Percentiles rank a stretch among this genome's conserved stretches.
Evolutionary conservation across 2,797 vertebrate species (phyloP).

Genomic region (Gallinago solitaria): DNA sequence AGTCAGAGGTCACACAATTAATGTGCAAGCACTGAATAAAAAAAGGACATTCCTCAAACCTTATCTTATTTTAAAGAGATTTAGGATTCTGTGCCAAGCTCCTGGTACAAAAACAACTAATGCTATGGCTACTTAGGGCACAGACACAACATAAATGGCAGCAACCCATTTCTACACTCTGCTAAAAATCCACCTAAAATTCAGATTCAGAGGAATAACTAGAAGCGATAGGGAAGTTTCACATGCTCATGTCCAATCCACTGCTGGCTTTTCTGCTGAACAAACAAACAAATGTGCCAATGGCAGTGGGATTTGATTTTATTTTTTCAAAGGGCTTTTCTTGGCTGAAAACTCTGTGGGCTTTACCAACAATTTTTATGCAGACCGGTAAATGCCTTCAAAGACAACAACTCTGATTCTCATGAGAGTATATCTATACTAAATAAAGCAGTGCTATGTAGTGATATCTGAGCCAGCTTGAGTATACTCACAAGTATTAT

Average conservation of each 20-base stretch:
- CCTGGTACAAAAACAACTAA: not conserved
- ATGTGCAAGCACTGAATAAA: not conserved
- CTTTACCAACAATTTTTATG: slow-evolving; percentile 1
- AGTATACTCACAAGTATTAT: slow-evolving; percentile 19
- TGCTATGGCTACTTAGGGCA: not conserved
- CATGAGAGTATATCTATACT: not conserved
- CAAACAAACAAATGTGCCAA: not conserved
- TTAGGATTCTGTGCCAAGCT: not conserved
- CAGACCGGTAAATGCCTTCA: slow-evolving; percentile 2
- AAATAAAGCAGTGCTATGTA: not conserved
- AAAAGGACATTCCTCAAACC: not conserved
- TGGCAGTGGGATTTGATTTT: not conserved
- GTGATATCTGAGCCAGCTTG: not conserved
- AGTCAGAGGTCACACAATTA: slow-evolving; percentile 26
- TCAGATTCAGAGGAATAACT: not conserved
- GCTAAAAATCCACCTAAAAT: not conserved
- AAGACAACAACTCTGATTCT: slow-evolving; percentile 5
- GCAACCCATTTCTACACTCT: not conserved
- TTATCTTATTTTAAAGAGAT: slow-evolving; percentile 3
- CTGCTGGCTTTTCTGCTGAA: not conserved
- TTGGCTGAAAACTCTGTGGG: not conserved
- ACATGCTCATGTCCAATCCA: not conserved
- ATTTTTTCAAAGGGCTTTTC: not conserved
- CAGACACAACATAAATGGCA: not conserved
- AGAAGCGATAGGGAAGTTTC: not conserved